These are phyloP conservation scores for Holothuria glaberrima DNA, from an alignment of 35 echinoderm and acorn worm species.

Conservation along the genomic window DNA sequence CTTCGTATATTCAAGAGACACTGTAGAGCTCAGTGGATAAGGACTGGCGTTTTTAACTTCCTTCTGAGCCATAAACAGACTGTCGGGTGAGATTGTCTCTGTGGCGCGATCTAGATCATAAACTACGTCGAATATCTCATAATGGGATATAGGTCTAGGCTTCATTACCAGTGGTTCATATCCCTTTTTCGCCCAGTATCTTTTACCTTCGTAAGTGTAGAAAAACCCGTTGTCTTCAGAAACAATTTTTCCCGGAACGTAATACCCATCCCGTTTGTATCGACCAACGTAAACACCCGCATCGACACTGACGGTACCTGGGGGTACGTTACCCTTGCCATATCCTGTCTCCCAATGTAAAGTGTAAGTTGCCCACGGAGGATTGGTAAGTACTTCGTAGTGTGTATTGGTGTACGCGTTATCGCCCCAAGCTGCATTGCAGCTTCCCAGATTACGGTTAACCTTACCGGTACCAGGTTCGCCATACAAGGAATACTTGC, in stretches of 20 bases:
- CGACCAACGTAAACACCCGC: conserved; percentile 8
- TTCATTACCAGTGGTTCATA: background rate
- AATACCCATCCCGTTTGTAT: background rate
- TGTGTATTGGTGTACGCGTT: conserved; percentile 3
- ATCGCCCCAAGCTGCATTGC: background rate
- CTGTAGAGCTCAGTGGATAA: background rate
- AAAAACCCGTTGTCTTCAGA: background rate
- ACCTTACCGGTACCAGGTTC: background rate
- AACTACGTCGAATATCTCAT: background rate
- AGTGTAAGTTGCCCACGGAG: conserved; percentile 8
- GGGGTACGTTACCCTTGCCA: background rate
- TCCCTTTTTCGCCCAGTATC: background rate
- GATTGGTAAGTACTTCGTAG: background rate
- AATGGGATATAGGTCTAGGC: background rate
- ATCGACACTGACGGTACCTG: background rate
- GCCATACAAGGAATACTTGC: background rate
- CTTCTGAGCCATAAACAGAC: background rate
- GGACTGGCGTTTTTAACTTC: conserved; percentile 17
- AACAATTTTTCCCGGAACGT: conserved; percentile 19
- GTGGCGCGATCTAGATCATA: background rate
- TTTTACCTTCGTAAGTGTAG: conserved; percentile 21
- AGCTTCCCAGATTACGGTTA: background rate
- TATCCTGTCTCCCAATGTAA: background rate
- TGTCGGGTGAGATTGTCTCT: background rate
- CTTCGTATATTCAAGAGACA: background rate